Percentiles rank a stretch among this genome's conserved stretches.
Evolutionary conservation across 2,113 vertebrate species (phyloP).

Genomic region (Thalassarche chlororhynchos): DNA sequence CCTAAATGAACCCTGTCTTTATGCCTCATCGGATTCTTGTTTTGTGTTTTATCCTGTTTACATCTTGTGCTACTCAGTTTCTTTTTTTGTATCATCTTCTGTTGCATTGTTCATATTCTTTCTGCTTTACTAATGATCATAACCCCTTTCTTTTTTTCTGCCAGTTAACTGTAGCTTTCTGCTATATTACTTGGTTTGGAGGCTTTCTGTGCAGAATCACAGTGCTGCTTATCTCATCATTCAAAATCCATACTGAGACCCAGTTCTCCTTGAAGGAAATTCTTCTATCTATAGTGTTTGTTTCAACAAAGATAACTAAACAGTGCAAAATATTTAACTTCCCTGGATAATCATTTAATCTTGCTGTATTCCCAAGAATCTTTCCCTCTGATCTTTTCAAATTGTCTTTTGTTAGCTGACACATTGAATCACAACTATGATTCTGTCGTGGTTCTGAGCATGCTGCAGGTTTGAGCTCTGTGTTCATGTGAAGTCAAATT

Average conservation of each 20-base stretch:
- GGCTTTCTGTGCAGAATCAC: not conserved
- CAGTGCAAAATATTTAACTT: not conserved
- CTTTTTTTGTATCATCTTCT: not conserved
- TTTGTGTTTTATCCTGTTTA: not conserved
- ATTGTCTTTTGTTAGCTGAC: not conserved
- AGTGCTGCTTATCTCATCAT: not conserved
- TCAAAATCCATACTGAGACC: not conserved
- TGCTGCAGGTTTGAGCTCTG: not conserved
- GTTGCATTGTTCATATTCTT: not conserved
- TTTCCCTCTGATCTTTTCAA: not conserved
- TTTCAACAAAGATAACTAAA: not conserved
- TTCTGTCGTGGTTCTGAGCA: not conserved
- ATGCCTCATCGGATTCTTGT: not conserved
- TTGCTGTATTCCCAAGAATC: not conserved
- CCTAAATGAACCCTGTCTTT: not conserved
- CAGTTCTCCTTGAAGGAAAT: not conserved
- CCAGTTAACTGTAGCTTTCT: not conserved
- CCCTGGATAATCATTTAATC: not conserved
- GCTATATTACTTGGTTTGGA: not conserved
- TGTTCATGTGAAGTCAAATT: not conserved
- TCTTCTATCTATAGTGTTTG: not conserved
- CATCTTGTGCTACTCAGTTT: not conserved
- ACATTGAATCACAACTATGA: not conserved
- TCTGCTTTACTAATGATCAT: not conserved
- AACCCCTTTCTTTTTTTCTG: not conserved